Evolutionary conservation across 2,113 vertebrate species (phyloP), one percentile per base, ranked within the genome.

Genomic region (Circaetus cinerascens): DNA sequence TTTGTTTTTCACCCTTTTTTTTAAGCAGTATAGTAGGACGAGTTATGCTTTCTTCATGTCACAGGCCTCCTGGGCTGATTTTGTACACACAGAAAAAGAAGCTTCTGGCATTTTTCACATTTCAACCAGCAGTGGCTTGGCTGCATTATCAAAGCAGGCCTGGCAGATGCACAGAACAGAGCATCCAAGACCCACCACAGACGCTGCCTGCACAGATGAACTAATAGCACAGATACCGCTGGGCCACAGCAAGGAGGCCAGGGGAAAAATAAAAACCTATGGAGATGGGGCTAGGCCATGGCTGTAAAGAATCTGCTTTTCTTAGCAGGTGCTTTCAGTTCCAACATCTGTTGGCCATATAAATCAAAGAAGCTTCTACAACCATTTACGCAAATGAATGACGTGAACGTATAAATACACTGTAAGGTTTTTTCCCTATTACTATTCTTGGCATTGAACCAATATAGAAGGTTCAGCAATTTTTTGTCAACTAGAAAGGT

Each of bases 291-390:
- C 92, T 86, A 89, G 93, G 82, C 95, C 92, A 82, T 0, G 27
- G 94, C 90, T 97, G 72, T 97, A 98, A 98, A 98, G 97, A 98
- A 98, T 97, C 95, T 97, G 96, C 98, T 98, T 98, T 96, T 98
- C 98, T 97, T 98, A 98, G 98, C 98, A 99, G 98, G 98, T 98
- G 98, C 96, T 96, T 89, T 87, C 59, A 94, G 94, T 89, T 93
- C 91, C 86, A 96, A 98, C 98, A 98, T 98, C 98, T 98, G 98
- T 96, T 97, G 96, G 83, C 97, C 96, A 96, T 97, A 97, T 97
- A 98, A 98, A 98, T 98, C 94, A 98, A 97, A 97, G 96, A 84
- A 97, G 94, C 86, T 97, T 93, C 97, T 86, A 95, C 88, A 95
- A 95, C 67, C 97, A 48, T 97, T 97, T 98, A 94, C 87, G 43